Base-by-base conservation (phyloP, 1,140 invertebrate species). In the Apocrypta bakeri region DNA sequence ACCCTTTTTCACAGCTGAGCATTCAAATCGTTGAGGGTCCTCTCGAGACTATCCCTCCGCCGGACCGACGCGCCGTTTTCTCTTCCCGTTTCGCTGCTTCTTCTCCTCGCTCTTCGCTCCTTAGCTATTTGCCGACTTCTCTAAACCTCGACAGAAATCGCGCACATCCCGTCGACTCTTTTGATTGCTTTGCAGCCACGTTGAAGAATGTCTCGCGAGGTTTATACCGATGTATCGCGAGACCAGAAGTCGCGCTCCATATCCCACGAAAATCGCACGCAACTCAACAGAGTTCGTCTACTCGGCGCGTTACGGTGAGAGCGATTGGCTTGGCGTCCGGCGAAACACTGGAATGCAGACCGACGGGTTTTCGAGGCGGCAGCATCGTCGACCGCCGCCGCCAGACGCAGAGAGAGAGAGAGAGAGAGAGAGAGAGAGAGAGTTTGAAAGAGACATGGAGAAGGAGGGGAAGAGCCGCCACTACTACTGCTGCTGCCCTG, bases 341-440 rank as follows among this genome's bases (percentile, higher is more conserved):
- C 84, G 83, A 83, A 86, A 85, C 79, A 83, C 81, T 87, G 87
- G 87, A 88, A 88, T 88, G 87, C 85, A 88, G 83, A 86, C 86
- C 83, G 86, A 88, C 87, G 85, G 84, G 87, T 87, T 88, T 87
- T 79, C 76, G 81, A 83, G 73, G 72, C 82, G 75, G 74, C 84
- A 72, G 76, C 84, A 78, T 71, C 83, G 79, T 81, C 69, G 79
- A 63, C 81, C 72, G 82, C 71, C 78, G 71, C 69, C 33, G 31
- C 24, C 37, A n/a, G 63, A 17, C 27, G 56, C 56, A 4, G n/a
- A 27, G 27, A 27, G 25, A 40, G 76, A 40, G 9, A 29, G 37
- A 68, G n/a, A 48, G 42, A 37, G 14, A 14, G 3, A 74, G 33
- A 78, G 8, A 25, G 2, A 68, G 37, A 64, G 64, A 33, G 25